A percentile compares a stretch with the other conserved stretches of the same genome.
These are phyloP conservation scores for Sebastolobus altivelis DNA, from an alignment of 2,797 vertebrate genomes.

Conservation along the genomic window DNA sequence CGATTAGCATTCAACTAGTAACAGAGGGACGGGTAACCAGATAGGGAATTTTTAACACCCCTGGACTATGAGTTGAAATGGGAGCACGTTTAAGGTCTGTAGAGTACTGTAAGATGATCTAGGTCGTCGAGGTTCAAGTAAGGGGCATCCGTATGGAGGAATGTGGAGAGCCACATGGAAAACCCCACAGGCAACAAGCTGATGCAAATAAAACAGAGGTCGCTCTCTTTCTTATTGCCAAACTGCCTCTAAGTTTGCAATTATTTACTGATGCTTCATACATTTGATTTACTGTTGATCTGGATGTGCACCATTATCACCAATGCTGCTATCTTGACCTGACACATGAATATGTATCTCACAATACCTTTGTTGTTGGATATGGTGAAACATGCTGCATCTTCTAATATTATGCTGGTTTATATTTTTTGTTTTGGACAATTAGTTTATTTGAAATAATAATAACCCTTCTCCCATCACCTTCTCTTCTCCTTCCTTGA, in stretches of 20 bases:
- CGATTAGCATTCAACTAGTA: neutral
- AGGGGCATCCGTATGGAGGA: constrained; percentile 9
- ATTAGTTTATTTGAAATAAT: neutral
- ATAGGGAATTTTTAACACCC: neutral
- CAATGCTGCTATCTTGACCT: too few relatives aligned
- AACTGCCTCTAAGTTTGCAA: constrained; percentile 22
- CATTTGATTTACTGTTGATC: neutral
- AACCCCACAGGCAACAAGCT: neutral
- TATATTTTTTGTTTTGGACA: neutral
- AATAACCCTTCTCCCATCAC: neutral
- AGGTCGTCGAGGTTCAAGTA: neutral
- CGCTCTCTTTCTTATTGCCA: neutral
- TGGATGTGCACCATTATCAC: constrained; percentile 17
- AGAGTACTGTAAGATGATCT: neutral
- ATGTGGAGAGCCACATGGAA: neutral
- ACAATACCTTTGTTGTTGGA: too few relatives aligned
- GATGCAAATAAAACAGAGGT: neutral
- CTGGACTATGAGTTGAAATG: neutral
- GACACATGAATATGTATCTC: too few relatives aligned
- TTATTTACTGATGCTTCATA: constrained; percentile 41
- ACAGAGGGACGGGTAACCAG: neutral
- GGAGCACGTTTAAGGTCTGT: neutral
- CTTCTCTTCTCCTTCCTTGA: neutral
- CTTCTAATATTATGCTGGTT: neutral
- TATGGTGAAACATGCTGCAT: neutral